A percentile compares a stretch with the other conserved stretches of the same genome.
These are phyloP conservation scores for Chelonus formosanus DNA, from an alignment of 2,888 invertebrate species.

Conservation along the genomic window DNA sequence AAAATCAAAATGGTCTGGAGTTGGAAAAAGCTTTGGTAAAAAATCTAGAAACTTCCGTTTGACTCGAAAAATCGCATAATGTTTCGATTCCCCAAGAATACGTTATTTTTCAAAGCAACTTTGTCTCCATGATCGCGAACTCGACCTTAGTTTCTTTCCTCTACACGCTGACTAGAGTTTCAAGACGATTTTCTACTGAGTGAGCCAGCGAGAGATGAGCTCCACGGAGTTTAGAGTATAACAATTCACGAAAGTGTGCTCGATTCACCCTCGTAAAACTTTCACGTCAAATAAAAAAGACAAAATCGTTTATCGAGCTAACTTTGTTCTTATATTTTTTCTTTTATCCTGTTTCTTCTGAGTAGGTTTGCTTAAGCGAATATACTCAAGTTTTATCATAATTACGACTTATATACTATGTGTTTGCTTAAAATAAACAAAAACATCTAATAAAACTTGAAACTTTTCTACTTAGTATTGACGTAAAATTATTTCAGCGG, in stretches of 20 bases:
- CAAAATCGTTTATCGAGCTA: conserved; percentile 18
- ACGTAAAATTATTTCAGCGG: no score
- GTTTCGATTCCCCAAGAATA: conserved; percentile 30
- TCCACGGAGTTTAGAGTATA: not conserved
- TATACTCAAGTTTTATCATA: conserved; percentile 5
- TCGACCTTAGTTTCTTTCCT: not conserved
- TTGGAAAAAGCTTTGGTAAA: conserved; percentile 17
- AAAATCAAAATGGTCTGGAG: no score
- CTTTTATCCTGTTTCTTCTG: conserved; percentile 8
- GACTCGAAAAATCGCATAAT: conserved; percentile 19
- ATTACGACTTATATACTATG: not conserved
- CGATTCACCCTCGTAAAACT: conserved; percentile 24
- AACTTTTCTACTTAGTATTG: no score
- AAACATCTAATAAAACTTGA: no score
- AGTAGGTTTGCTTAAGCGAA: conserved; percentile 8
- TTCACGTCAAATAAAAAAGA: conserved; percentile 17
- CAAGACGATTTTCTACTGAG: conserved; percentile 27
- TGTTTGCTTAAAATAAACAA: no score
- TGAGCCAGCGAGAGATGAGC: conserved; percentile 12
- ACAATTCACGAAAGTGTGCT: conserved; percentile 25
- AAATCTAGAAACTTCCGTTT: conserved; percentile 19
- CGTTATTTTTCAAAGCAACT: conserved; percentile 21
- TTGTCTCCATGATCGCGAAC: conserved; percentile 24
- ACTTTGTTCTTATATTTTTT: conserved; percentile 14
- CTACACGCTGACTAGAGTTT: conserved; percentile 15